Evolutionary conservation across 2,113 vertebrate genomes (phyloP).

Genomic region (Apistogramma diplotaenia): DNA sequence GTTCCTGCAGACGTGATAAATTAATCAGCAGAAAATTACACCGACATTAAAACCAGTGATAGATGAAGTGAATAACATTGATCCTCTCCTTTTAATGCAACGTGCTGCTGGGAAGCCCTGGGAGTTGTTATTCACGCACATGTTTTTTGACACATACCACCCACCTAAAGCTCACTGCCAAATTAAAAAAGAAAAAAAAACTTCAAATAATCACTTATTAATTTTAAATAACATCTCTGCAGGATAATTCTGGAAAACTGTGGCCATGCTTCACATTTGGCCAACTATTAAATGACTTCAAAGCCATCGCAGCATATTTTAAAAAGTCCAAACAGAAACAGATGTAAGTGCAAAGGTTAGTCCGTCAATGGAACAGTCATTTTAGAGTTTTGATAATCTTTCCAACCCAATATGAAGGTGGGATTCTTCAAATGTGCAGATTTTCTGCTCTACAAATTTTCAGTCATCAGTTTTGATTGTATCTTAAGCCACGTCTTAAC

Average conservation of each 20-base stretch:
- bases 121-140: background rate
- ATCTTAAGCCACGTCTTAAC: background rate
- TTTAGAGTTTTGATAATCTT: background rate
- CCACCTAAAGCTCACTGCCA: background rate
- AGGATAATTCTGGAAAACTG: no score
- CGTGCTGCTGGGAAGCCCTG: background rate
- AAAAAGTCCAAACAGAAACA: background rate
- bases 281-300: background rate
- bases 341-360: background rate
- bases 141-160: background rate
- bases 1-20: background rate
- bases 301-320: background rate
- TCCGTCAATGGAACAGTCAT: background rate
- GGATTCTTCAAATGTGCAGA: no score
- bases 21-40: background rate
- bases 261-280: background rate
- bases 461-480: background rate
- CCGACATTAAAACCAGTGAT: background rate
- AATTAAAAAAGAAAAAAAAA: background rate
- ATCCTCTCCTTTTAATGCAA: background rate
- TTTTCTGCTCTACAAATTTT: background rate
- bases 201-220: background rate
- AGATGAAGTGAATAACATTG: background rate
- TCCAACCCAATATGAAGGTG: background rate
- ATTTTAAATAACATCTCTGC: background rate